Percentiles rank a stretch among this genome's conserved stretches.
Evolutionary conservation across 2,797 vertebrate genomes (phyloP).

Genomic region (Anableps anableps): DNA sequence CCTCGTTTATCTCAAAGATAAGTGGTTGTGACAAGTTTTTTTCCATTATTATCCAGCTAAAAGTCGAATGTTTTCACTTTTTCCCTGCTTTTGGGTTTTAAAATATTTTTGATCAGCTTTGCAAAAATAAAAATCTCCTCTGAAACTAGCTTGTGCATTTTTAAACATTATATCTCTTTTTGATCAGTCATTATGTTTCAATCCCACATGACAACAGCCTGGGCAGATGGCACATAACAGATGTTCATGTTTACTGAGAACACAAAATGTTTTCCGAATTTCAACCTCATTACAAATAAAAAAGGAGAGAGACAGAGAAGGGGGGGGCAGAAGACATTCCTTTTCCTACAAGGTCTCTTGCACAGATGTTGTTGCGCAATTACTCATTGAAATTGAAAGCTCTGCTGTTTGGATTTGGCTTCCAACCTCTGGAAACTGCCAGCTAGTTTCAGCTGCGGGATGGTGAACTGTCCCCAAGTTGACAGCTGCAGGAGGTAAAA

Average conservation of each 20-base stretch:
- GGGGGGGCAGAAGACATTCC: slow-evolving; percentile 44
- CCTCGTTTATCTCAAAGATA: slow-evolving; percentile 18
- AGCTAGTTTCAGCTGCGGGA: slow-evolving; percentile 39
- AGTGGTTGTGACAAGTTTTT: too few relatives aligned
- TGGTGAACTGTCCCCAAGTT: slow-evolving; percentile 33
- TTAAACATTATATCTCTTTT: slow-evolving; percentile 43
- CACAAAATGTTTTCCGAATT: slow-evolving; percentile 75
- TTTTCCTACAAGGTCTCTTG: slow-evolving; percentile 56
- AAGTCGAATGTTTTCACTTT: slow-evolving; percentile 12
- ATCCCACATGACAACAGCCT: slow-evolving; percentile 60
- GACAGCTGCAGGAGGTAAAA: slow-evolving; percentile 47
- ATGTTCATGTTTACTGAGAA: slow-evolving; percentile 81
- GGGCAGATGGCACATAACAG: slow-evolving; percentile 76
- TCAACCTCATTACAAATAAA: slow-evolving; percentile 79
- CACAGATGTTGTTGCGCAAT: slow-evolving; percentile 78
- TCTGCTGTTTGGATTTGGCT: slow-evolving; percentile 63
- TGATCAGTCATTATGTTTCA: slow-evolving; percentile 63
- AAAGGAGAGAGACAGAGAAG: slow-evolving; percentile 5
- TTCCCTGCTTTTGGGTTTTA: slow-evolving; percentile 3
- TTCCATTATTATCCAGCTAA: background rate
- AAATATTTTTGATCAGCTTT: slow-evolving; percentile 39
- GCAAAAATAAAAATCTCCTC: slow-evolving; percentile 33
- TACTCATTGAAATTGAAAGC: slow-evolving; percentile 67
- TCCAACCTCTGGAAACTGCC: slow-evolving; percentile 47
- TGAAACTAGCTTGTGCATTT: slow-evolving; percentile 40